Evolutionary conservation across 2,888 invertebrate species (phyloP).

Genomic region (Cyclophora punctaria): DNA sequence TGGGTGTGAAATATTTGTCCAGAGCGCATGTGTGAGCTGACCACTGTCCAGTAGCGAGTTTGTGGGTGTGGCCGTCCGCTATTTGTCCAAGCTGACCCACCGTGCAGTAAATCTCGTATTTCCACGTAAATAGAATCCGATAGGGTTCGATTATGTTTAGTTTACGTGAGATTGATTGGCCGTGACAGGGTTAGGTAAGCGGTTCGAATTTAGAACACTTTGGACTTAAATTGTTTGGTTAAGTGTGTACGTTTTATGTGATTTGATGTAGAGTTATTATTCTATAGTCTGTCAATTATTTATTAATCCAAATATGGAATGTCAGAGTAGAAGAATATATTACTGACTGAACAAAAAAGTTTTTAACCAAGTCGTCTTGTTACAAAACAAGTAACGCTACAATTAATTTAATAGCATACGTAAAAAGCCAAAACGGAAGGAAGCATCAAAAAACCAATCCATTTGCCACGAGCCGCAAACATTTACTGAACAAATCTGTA

Average conservation of each 20-base stretch:
- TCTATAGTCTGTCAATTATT: too few relatives aligned
- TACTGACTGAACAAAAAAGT: too few relatives aligned
- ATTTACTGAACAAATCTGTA: slow-evolving; percentile 43
- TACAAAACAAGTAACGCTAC: too few relatives aligned
- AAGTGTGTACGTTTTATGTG: too few relatives aligned
- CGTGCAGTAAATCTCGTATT: slow-evolving; percentile 28
- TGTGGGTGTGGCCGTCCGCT: slow-evolving; percentile 53
- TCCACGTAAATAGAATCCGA: slow-evolving; percentile 36
- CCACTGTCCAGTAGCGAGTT: slow-evolving; percentile 55
- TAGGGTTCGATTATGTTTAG: slow-evolving; percentile 48
- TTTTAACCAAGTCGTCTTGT: too few relatives aligned
- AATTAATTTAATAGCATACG: not conserved
- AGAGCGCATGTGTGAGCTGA: slow-evolving; percentile 64
- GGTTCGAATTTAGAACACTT: not conserved
- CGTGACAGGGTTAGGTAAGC: slow-evolving; percentile 13
- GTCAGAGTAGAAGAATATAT: too few relatives aligned
- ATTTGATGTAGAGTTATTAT: too few relatives aligned
- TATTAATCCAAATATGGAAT: too few relatives aligned
- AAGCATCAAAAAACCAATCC: slow-evolving; percentile 40
- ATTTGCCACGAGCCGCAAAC: slow-evolving; percentile 64
- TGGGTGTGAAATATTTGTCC: slow-evolving; percentile 49
- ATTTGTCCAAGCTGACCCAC: slow-evolving; percentile 26
- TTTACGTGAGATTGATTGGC: slow-evolving; percentile 19
- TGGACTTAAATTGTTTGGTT: too few relatives aligned
- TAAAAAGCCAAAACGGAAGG: slow-evolving; percentile 30